Evolutionary conservation across 2,888 invertebrate species (phyloP), one percentile per base, ranked within the genome.

Genomic region (Drosophila mimica): DNA sequence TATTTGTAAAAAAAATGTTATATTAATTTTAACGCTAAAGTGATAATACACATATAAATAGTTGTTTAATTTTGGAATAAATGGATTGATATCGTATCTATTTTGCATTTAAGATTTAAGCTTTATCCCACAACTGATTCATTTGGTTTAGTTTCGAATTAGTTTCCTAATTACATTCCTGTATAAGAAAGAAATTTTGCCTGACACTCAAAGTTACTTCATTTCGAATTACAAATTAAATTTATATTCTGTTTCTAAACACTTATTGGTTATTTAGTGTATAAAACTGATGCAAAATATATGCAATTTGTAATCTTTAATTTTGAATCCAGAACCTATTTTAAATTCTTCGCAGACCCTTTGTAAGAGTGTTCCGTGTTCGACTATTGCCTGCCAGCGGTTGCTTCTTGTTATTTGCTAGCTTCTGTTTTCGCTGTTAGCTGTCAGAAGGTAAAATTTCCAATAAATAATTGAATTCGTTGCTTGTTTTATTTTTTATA

Each of bases 371-470:
- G 68, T 76, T 43, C 25, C 0, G 5, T n/a, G 20, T 33, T 58
- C 67, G 71, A 15, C 38, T 49, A 34, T 13, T 4, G 2, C 0
- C 5, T 3, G 5, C n/a, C 34, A 38, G 15, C 28, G 20, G 51
- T 59, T 64, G 48, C n/a, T 54, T 66, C 65, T 56, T 69, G 72
- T 62, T 72, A 36, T 66, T 64, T 69, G 67, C 65, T 63, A 65
- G 81, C 63, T 82, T 81, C 78, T 80, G 85, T 83, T 85, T 82
- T 81, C 75, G 70, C 85, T 87, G 81, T 87, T 85, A 81, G 85
- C 85, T 87, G 85, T 87, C 88, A 85, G 85, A 87, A 84, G 85
- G 85, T 85, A 85, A 85, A 85, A 85, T 85, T 85, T 85, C 88
- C 85, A 87, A 85, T 85, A 85, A 85, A 85, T 85, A 85, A 85